These are phyloP conservation scores for Caranx melampygus DNA, from an alignment of 2,113 vertebrate species.

Conservation along the genomic window DNA sequence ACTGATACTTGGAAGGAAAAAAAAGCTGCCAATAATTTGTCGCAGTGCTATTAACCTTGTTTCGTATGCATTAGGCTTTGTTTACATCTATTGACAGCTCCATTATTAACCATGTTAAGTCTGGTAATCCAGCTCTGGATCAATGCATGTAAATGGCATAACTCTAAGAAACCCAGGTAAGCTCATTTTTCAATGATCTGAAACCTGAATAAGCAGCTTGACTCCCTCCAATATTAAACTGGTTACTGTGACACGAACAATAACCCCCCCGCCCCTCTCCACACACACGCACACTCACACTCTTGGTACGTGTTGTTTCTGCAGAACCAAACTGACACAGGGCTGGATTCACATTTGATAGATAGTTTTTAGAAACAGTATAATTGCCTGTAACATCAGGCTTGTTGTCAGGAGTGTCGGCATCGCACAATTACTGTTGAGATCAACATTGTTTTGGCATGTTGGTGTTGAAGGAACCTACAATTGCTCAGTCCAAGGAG, in stretches of 20 bases:
- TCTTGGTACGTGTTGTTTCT: constrained; percentile 26
- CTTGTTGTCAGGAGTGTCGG: constrained; percentile 45
- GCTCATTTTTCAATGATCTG: constrained; percentile 42
- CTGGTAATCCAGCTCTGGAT: constrained; percentile 36
- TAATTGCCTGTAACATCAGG: constrained; percentile 50
- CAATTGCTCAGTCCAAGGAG: constrained; percentile 41
- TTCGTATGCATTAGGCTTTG: constrained; percentile 36
- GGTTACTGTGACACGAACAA: constrained; percentile 26
- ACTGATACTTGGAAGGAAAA: background rate
- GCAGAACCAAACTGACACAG: constrained; percentile 2
- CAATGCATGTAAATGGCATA: constrained; percentile 50
- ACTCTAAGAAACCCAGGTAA: constrained; percentile 41
- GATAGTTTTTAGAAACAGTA: constrained; percentile 50
- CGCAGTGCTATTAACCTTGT: constrained; percentile 25
- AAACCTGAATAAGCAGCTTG: constrained; percentile 33
- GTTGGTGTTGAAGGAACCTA: constrained; percentile 50
- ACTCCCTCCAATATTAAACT: constrained; percentile 24
- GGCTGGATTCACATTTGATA: constrained; percentile 14
- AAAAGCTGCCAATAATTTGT: constrained; percentile 27
- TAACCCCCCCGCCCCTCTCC: too few relatives aligned
- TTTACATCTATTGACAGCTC: constrained; percentile 27
- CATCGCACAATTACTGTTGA: constrained; percentile 57
- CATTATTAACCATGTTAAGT: constrained; percentile 42
- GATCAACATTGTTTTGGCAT: constrained; percentile 63
- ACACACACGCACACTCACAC: too few relatives aligned